Base-by-base conservation (phyloP, 2,888 invertebrate species). In the Embidobia sp. region DNA sequence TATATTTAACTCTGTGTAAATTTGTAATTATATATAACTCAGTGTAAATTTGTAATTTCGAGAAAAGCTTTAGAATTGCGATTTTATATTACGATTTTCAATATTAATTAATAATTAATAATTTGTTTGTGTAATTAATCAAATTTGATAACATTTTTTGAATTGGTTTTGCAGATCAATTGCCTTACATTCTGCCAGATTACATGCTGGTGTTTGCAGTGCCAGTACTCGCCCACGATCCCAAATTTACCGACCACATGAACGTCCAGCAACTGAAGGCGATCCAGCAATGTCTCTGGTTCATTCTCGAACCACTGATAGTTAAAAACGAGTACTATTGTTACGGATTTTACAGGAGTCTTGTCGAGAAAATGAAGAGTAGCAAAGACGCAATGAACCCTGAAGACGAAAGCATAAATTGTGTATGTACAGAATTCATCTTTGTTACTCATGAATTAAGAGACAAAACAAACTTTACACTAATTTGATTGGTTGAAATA, bases 171-270 rank as follows among this genome's bases (percentile, higher is more conserved):
- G 31, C 61, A 88, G 88, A 93, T 80, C 96, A 96, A 91, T 90
- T 96, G 87, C 94, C 95, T 33, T 95, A 96, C 90, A 96, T 97
- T 88, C 91, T 98, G 90, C 98, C 99, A 57, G 99, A 99, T 91
- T 98, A 98, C 89, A 97, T 98, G 94, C 91, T 99, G 86, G 97
- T 98, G 80, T 98, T 98, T 90, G 96, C 97, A n/a, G 95, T 98
- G 82, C 97, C 98, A 48, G 93, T 99, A 53, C 92, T 99, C 70
- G 95, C 98, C n/a, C 98, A 98, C 89, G 96, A 97, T 90, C 95
- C 97, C 3, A 93, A 93, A 81, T 96, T 95, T 88, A 94, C 94
- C 49, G 92, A 93, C 79, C 93, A 94, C 90, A 93, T 95, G 84
- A 95, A 96, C 86, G 91, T 95, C 11, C 90, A 92, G 16, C 95